Evolutionary conservation across 2,113 vertebrate species (phyloP), one percentile per base, ranked within the genome.

Genomic region (Pygoscelis adeliae): DNA sequence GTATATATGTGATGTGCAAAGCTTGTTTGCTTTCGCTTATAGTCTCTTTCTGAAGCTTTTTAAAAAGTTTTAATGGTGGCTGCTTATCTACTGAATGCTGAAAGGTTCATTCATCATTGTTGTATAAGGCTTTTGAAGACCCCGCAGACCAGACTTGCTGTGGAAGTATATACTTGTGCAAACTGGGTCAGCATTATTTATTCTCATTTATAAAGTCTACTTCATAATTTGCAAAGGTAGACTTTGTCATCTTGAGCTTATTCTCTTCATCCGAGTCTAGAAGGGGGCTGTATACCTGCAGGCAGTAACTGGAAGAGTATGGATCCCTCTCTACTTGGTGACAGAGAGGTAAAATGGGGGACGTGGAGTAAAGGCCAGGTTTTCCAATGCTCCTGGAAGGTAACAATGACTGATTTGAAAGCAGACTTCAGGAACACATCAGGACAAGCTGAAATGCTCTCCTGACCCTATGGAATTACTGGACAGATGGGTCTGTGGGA

Each of bases 31-130:
- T 80, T 52, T 74, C 13, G 38, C 53, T 63, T n/a, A 11, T 20
- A 20, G 40, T 20, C 40, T 32, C 12, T 23, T 82, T 30, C 76
- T 46, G 52, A n/a, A 46, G 46, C 46, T 49, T 32, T 53, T 22
- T 0, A 6, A 26, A 8, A 23, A 30, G 26, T 34, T 85, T 26
- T 76, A 9, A 20, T 29, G 36, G 38, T 66, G 69, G 26, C 56
- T 77, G 32, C n/a, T 65, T 52, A 13, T 11, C 67, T 65, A 0
- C 63, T 42, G 73, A 16, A 26, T 11, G 17, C 58, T 71, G 55
- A 4, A 36, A 15, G 42, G 26, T 49, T 34, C 0, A 0, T 22
- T 61, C 32, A 5, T 30, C 55, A 69, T 8, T 17, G 13, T 17
- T 40, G 44, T 4, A 6, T 19, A 2, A 56, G 40, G 29, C 30